Percentiles rank a stretch among this genome's conserved stretches.
phyloP scores from a whole-genome alignment of 1,140 invertebrate genomes.

The Idris sp. region DNA sequence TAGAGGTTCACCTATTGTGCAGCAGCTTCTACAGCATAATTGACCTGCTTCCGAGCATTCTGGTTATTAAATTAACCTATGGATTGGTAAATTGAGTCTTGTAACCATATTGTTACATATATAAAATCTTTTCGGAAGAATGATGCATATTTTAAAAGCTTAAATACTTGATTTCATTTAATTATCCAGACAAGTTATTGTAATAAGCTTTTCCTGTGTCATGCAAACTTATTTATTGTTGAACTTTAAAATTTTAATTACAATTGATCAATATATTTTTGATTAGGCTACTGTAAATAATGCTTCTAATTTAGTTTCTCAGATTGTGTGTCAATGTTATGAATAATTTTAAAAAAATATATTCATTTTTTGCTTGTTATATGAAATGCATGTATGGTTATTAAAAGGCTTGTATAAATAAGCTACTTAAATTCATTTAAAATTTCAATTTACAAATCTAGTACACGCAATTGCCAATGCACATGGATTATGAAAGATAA shows the following conservation, averaged over 20 bases:
- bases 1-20: slow-evolving; percentile 53
- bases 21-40: slow-evolving; percentile 41
- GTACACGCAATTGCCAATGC: slow-evolving; percentile 4
- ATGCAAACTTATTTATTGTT: not conserved
- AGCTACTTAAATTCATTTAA: slow-evolving; percentile 3
- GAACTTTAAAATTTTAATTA: no score
- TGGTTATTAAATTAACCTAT: slow-evolving; percentile 56
- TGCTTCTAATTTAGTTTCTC: no score
- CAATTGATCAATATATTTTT: no score
- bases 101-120: slow-evolving; percentile 28
- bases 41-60: slow-evolving; percentile 61
- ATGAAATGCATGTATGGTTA: not conserved
- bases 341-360: no score
- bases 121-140: slow-evolving; percentile 14
- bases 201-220: not conserved
- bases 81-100: slow-evolving; percentile 49
- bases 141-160: slow-evolving; percentile 15
- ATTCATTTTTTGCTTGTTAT: no score
- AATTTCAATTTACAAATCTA: no score
- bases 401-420: not conserved
- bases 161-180: not conserved
- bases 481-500: slow-evolving; percentile 20
- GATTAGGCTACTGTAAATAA: no score
- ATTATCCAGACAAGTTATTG: not conserved
- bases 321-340: no score